Evolutionary conservation across 2,113 vertebrate genomes (phyloP), one percentile per base, ranked within the genome.

Genomic region (Galbula dea): DNA sequence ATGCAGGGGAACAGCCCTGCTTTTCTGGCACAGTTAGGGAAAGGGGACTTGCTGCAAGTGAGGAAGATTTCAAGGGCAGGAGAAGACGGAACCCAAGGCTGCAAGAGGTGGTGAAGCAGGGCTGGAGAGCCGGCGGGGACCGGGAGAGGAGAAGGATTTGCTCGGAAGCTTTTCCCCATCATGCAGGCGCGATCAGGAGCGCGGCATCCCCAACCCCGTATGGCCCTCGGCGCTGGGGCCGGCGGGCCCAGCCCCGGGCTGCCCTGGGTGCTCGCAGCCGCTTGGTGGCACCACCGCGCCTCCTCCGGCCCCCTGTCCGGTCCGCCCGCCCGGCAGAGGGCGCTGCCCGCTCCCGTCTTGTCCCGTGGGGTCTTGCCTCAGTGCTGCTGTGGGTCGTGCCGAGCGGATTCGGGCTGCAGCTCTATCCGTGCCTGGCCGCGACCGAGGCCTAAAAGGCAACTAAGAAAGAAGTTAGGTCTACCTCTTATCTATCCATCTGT

Each of bases 401-500:
- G 41, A 48, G 8, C 7, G 6, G 6, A 3, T 22, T 15, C 7
- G 6, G 11, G 2, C 11, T 26, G 3, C 17, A 20, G 71, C 34
- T 17, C 5, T 18, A 17, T 54, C 83, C 17, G 4, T 14, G 45
- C 37, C 45, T 9, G 39, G n/a, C 32, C 15, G 34, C 37, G 39
- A 0, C 5, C 67, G 13, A 41, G 21, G 9, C 11, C 45, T 8
- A 12, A 16, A 3, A 30, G 11, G 36, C 41, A 15, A 0, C 2
- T 2, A 27, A 8, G 20, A 0, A 9, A 20, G 61, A 9, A 43
- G 32, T 12, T 3, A 10, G 61, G n/a, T 5, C 54, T 45, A 0
- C 8, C 9, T 15, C 24, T 32, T 5, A 7, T 14, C 34, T 20
- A 0, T 4, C 57, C 17, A 1, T 1, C 27, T 14, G 15, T 43